Evolutionary conservation across 30 jellyfish, hydroid and myxozoan species (phyloP), one percentile per base, ranked within the genome.

Genomic region (Aurelia coerulea): DNA sequence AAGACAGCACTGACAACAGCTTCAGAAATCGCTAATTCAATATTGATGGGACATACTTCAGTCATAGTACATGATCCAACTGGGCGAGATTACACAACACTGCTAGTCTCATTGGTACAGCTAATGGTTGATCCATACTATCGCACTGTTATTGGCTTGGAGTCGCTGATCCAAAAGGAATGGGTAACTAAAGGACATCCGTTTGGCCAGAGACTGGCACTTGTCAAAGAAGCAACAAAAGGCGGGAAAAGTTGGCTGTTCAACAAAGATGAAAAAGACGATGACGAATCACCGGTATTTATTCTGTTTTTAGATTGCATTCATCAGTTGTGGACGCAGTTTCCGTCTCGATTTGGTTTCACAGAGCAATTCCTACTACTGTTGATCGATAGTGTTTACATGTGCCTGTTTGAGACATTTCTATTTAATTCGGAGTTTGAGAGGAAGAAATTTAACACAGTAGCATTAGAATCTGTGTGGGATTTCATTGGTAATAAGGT

Each of bases 101-200:
- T 93, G 41, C 65, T 93, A 14, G 78, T 92, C 16, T 93, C 98
- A 4, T 65, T 93, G 31, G 91, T 93, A 11, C 98, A 93, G 80
- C 78, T 93, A 19, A 29, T 88, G 75, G 76, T 90, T 18, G 98
- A 93, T 68, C 98, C 98, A 1, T 93, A 78, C 72, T 93, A 81
- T 68, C 86, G 98, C 31, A 87, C 98, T 3, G 86, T 83, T 7
- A 65, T 93, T 29, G 98, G 98, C 11, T 65, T 92, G 49, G 86
- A 93, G 62, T 80, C 97, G 9, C 80, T 93, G 49, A 81, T 93
- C 5, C 98, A 93, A 78, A 93, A 93, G 58, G 97, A 88, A 32
- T 93, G 98, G 98, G 98, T 93, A 11, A 74, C 84, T 13, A 93
- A 93, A 69, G 98, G 98, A 6, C 91, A 71, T 73, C 97, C 96